These are phyloP conservation scores for Ellobium chinense DNA, from an alignment of 2,888 invertebrate species.

Conservation along the genomic window DNA sequence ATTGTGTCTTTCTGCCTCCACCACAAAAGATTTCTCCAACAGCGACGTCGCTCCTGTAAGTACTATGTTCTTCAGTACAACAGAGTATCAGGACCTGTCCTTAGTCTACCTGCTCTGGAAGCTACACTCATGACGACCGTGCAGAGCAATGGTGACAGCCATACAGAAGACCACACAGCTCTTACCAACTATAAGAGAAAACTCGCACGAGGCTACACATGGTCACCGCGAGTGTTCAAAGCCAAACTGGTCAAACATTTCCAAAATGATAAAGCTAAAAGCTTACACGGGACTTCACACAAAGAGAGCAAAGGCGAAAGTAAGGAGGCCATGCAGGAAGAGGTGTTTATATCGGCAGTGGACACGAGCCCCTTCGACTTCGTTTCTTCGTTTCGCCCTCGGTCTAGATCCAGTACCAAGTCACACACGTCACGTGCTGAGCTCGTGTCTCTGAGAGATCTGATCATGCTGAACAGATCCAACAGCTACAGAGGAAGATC, in stretches of 20 bases:
- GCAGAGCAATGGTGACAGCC: neutral
- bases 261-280: no score
- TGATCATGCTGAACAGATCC: neutral
- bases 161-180: neutral
- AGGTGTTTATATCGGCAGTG: no score
- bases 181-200: neutral
- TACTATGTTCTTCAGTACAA: constrained; percentile 8
- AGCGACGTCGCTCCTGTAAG: constrained; percentile 5
- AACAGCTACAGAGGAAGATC: constrained; percentile 6
- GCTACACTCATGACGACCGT: no score
- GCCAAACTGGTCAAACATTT: neutral
- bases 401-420: no score
- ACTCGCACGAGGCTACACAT: constrained; percentile 16
- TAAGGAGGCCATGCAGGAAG: no score
- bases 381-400: no score
- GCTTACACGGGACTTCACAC: no score
- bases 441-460: neutral
- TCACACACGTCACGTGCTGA: no score
- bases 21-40: constrained; percentile 10
- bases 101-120: neutral
- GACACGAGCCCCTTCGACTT: no score
- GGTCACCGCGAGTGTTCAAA: constrained; percentile 32
- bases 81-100: constrained; percentile 26
- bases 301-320: no score
- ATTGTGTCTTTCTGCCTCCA: constrained; percentile 19